phyloP scores from a whole-genome alignment of 53 echinoderm and acorn worm species.

The Echinarachnius parma region DNA sequence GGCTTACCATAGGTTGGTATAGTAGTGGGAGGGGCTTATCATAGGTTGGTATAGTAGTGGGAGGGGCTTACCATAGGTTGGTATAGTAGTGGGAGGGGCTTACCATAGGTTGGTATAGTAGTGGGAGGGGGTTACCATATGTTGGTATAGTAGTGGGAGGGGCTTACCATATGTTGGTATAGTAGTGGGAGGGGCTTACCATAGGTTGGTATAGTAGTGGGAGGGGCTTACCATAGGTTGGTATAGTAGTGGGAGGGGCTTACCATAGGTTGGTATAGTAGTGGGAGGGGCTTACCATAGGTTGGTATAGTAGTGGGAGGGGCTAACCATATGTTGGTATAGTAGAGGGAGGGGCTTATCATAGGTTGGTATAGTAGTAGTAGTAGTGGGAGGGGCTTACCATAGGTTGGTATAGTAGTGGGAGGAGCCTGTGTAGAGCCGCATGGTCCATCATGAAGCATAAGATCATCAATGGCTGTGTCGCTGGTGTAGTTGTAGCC shows the following conservation, averaged over 20 bases:
- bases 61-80: neutral
- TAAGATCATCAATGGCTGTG: conserved; percentile 79
- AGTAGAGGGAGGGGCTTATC: neutral
- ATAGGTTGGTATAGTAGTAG: conserved; percentile 26
- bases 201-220: too few species aligned
- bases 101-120: conserved; percentile 33
- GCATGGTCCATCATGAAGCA: conserved; percentile 50
- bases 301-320: conserved; percentile 13
- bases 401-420: conserved; percentile 67
- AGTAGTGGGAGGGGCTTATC: neutral
- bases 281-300: conserved; percentile 6
- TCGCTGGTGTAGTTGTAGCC: conserved; percentile 67
- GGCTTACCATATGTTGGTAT: conserved; percentile 33
- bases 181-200: neutral
- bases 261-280: too few species aligned
- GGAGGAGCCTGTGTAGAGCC: conserved; percentile 67
- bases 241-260: conserved; percentile 72
- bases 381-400: conserved; percentile 51
- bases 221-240: conserved; percentile 68
- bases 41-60: neutral
- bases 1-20: too few species aligned
- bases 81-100: neutral
- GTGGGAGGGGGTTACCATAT: neutral
- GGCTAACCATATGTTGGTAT: too few species aligned
- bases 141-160: neutral